Evolutionary conservation across 92 coral and sea anemone genomes (phyloP).

Genomic region (Phymanthus crucifer): DNA sequence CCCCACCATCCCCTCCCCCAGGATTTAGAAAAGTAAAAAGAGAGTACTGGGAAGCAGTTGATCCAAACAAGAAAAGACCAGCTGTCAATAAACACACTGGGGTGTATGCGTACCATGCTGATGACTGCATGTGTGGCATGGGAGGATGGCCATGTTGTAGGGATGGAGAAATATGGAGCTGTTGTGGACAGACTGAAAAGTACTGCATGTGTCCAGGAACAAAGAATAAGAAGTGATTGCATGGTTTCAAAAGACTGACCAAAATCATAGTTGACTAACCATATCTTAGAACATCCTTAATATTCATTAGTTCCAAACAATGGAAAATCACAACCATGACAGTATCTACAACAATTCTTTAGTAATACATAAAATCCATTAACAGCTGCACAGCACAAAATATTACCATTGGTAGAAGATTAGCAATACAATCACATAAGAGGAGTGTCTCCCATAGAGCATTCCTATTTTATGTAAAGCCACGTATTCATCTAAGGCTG

Average conservation of each 20-base stretch:
- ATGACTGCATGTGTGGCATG: conserved; percentile 89
- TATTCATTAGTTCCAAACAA: too few species aligned
- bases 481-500: too few species aligned
- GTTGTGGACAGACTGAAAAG: conserved; percentile 74
- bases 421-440: too few species aligned
- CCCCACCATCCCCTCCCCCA: conserved; percentile 54
- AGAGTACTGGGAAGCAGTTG: conserved; percentile 49
- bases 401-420: too few species aligned
- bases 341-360: too few species aligned
- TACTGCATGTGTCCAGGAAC: conserved; percentile 58
- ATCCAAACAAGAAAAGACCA: conserved; percentile 14
- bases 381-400: too few species aligned
- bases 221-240: not conserved
- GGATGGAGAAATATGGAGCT: conserved; percentile 89
- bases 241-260: not conserved
- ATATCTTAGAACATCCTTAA: too few species aligned
- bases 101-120: conserved; percentile 83
- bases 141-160: conserved; percentile 86
- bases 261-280: too few species aligned
- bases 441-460: too few species aligned
- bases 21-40: conserved; percentile 62
- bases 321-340: too few species aligned
- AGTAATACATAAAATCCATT: too few species aligned
- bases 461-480: too few species aligned
- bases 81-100: conserved; percentile 93